A percentile compares a stretch with the other conserved stretches of the same genome.
Evolutionary conservation across 2,113 vertebrate species (phyloP).

Genomic region (Oryzias celebensis): DNA sequence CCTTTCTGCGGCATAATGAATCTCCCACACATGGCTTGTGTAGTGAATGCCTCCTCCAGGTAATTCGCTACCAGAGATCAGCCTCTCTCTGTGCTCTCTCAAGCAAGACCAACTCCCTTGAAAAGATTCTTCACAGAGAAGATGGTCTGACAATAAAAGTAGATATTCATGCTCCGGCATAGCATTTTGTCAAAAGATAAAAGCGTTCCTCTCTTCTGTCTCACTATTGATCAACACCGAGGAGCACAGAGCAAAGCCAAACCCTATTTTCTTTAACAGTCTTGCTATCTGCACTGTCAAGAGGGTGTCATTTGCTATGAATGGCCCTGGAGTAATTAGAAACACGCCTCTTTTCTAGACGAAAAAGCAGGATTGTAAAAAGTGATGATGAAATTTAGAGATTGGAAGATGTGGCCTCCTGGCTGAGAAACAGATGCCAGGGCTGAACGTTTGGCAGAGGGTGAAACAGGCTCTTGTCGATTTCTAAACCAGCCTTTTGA

Average conservation of each 20-base stretch:
- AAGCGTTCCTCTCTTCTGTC: constrained; percentile 63
- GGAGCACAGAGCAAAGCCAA: constrained; percentile 63
- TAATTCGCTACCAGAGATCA: constrained; percentile 49
- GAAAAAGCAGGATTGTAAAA: constrained; percentile 60
- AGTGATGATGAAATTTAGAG: constrained; percentile 43
- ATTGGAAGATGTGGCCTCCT: constrained; percentile 40
- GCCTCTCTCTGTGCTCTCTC: constrained; percentile 47
- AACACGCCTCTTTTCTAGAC: constrained; percentile 65
- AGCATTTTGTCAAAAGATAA: constrained; percentile 71
- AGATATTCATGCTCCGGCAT: constrained; percentile 55
- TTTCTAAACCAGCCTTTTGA: constrained; percentile 61
- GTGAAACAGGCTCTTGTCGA: constrained; percentile 51
- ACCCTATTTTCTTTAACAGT: constrained; percentile 59
- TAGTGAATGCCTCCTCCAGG: constrained; percentile 44
- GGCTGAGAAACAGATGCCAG: constrained; percentile 68
- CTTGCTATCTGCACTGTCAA: constrained; percentile 51
- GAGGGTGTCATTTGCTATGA: constrained; percentile 71
- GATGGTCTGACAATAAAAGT: constrained; percentile 62
- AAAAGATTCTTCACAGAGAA: constrained; percentile 59
- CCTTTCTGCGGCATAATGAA: constrained; percentile 39
- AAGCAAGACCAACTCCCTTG: constrained; percentile 53
- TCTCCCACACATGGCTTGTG: constrained; percentile 41
- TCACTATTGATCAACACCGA: constrained; percentile 66
- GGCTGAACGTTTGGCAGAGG: constrained; percentile 47
- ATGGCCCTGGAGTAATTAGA: constrained; percentile 77